Evolutionary conservation across 2,113 vertebrate genomes (phyloP).

Genomic region (Varanus komodoensis): DNA sequence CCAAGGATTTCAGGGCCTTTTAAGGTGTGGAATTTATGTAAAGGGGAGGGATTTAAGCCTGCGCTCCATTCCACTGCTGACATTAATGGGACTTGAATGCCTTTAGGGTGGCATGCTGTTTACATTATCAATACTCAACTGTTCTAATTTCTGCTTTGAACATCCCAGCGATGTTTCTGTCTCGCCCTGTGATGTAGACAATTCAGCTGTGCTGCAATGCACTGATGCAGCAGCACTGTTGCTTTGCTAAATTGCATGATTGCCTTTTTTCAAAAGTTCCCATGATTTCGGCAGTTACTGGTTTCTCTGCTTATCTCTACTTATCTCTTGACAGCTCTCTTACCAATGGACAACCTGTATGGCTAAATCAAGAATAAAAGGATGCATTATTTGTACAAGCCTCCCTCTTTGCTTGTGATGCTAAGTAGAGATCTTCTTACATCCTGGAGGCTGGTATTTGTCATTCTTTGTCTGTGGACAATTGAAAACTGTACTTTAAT

Average conservation of each 20-base stretch:
- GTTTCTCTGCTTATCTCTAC: background rate
- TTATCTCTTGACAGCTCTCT: background rate
- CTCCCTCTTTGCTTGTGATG: too few relatives aligned
- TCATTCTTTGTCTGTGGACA: constrained; percentile 17
- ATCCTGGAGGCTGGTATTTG: constrained; percentile 15
- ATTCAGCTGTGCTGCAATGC: background rate
- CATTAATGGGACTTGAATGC: background rate
- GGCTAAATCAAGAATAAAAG: background rate
- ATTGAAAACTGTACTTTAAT: constrained; percentile 44
- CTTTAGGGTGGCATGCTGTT: background rate
- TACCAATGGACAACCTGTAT: background rate
- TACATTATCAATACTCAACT: background rate
- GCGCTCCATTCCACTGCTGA: background rate
- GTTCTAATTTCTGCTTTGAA: background rate
- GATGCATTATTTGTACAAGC: background rate
- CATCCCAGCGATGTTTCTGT: background rate
- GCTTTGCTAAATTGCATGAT: constrained; percentile 12
- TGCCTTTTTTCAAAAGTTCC: background rate
- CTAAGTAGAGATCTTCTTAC: background rate
- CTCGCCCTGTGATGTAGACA: background rate
- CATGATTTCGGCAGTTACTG: background rate
- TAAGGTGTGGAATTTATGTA: background rate
- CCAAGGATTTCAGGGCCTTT: background rate
- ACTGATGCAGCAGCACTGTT: background rate
- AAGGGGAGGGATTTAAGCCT: background rate